Conservation (phyloP, 2,113 vertebrate species). For the Xenus cinereus region DNA sequence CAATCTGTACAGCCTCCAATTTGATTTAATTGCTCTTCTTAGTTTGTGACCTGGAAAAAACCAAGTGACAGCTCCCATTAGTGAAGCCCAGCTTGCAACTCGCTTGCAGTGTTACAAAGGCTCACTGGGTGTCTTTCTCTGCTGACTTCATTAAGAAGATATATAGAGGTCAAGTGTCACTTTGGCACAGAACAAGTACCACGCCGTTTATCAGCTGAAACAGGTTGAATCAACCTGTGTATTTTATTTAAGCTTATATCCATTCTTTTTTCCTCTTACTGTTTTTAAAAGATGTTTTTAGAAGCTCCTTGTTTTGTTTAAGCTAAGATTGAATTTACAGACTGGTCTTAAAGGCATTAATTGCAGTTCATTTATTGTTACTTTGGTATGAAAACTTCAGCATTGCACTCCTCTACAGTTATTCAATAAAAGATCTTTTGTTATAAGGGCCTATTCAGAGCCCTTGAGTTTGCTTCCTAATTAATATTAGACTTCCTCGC, state of each 20-base stretch:
- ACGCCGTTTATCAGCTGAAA: slow-evolving; percentile 50
- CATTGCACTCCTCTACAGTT: slow-evolving; percentile 17
- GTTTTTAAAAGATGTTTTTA: not conserved
- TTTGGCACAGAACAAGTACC: slow-evolving; percentile 59
- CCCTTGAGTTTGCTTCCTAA: slow-evolving; percentile 55
- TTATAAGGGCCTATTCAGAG: slow-evolving; percentile 35
- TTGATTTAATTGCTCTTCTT: slow-evolving; percentile 90
- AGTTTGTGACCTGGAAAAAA: slow-evolving; percentile 85
- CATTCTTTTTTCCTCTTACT: not conserved
- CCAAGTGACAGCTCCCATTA: slow-evolving; percentile 88
- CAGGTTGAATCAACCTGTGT: slow-evolving; percentile 56
- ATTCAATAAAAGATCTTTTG: slow-evolving; percentile 48
- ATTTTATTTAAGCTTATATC: slow-evolving; percentile 34
- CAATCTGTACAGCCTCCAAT: slow-evolving; percentile 74
- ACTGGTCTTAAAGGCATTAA: not conserved
- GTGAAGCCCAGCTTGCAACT: slow-evolving; percentile 75
- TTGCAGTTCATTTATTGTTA: slow-evolving; percentile 22
- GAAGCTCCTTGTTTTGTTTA: slow-evolving; percentile 32
- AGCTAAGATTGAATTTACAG: not conserved
- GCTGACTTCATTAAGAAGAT: slow-evolving; percentile 80
- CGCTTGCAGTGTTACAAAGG: slow-evolving; percentile 76
- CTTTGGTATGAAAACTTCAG: slow-evolving; percentile 33
- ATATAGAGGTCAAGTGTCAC: slow-evolving; percentile 78
- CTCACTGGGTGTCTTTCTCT: slow-evolving; percentile 71
- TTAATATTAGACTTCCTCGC: slow-evolving; percentile 37